Evolutionary conservation across 2,888 invertebrate species (phyloP).

Genomic region (Erpobdella octoculata): DNA sequence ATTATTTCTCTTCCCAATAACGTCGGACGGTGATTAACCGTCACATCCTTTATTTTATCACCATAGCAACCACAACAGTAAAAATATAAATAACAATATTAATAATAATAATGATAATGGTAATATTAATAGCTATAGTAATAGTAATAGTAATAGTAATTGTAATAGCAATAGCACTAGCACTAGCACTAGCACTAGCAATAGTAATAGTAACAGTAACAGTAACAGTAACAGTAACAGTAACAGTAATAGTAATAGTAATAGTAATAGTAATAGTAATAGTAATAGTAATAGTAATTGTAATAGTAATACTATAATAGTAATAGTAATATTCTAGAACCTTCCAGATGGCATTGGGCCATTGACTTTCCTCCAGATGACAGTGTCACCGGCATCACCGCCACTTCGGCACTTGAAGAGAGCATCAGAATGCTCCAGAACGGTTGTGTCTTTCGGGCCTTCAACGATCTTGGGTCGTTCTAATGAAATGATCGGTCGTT

Average conservation of each 20-base stretch:
- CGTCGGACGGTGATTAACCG: too few species aligned
- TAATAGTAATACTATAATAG: background rate
- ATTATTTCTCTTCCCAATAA: too few species aligned
- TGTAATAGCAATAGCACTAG: background rate
- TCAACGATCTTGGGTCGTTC: conserved; percentile 57
- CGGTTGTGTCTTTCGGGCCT: conserved; percentile 33
- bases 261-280: background rate
- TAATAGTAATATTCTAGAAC: conserved; percentile 36
- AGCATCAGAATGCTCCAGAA: conserved; percentile 34
- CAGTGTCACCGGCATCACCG: conserved; percentile 38
- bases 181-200: background rate
- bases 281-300: background rate
- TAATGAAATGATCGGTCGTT: conserved; percentile 51
- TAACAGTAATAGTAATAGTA: background rate
- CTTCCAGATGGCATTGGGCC: conserved; percentile 41
- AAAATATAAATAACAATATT: background rate
- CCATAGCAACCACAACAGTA: too few species aligned
- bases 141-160: background rate
- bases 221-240: background rate
- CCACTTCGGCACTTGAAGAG: conserved; percentile 37
- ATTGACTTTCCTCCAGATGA: conserved; percentile 38
- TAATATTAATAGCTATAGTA: background rate
- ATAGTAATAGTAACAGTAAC: background rate
- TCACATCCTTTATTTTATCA: too few species aligned
- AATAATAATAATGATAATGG: background rate